Base-by-base conservation (phyloP, 2,113 vertebrate species). In the Percopsis transmontana region DNA sequence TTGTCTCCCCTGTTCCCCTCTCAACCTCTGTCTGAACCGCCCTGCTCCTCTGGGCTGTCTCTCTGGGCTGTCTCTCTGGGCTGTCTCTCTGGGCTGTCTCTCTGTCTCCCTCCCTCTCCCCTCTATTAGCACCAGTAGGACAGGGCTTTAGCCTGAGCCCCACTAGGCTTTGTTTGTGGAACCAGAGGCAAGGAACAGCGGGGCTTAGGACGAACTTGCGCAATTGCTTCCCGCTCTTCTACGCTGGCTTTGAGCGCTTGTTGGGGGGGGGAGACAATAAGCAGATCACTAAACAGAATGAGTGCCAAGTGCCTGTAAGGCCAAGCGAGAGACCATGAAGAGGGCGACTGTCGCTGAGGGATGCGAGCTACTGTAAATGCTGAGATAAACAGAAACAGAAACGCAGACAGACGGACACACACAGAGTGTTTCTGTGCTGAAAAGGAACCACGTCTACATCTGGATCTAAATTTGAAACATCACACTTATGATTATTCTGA, bases 101-200 rank as follows among this genome's bases (percentile, higher is more conserved):
- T 27, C 21, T 16, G 38, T 23, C 62, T 14, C 40, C 15, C 5
- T 21, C 33, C 44, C 68, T 44, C 68, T 72, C 70, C 64, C 64
- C 0, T 39, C 77, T 77, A 83, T 82, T 81, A 83, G 50, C 75
- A 73, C 68, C 51, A 84, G 76, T 81, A 87, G 85, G 82, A 83
- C 75, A 4, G 41, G 65, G 80, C 84, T 76, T 81, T 56, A 70
- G 59, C 72, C 62, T 79, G 72, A 76, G 65, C 72, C 53, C 64
- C 27, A 44, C 63, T 19, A 5, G 20, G 80, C 78, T 83, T 88
- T 88, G 84, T 85, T 80, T 87, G 58, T 69, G 74, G 62, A 70
- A 71, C 55, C 12, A 33, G 74, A 70, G 76, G 76, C 16, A 79
- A 41, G 83, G 56, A 44, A 76, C 63, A 80, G 63, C 64, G 27